Percentiles rank a stretch among this genome's conserved stretches.
These are phyloP conservation scores for Rattus rattus DNA, from an alignment of 2,113 vertebrate species.

Conservation along the genomic window DNA sequence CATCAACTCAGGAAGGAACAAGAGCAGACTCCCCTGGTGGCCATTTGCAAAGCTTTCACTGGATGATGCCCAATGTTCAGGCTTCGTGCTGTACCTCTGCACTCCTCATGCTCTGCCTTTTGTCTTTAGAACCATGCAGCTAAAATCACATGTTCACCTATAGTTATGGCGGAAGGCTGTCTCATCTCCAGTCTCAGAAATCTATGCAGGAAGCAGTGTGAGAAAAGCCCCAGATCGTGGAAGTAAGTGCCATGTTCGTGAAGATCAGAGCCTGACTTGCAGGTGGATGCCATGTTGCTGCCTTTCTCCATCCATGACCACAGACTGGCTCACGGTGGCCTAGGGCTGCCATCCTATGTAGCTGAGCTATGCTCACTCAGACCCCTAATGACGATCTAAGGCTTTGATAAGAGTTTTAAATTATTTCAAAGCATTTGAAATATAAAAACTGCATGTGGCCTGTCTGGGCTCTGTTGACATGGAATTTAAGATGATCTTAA, in stretches of 20 bases:
- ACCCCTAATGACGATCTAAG: neutral
- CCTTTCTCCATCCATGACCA: neutral
- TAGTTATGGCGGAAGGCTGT: constrained; percentile 61
- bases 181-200: constrained; percentile 46
- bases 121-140: constrained; percentile 49
- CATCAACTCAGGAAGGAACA: neutral
- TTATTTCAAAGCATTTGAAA: neutral
- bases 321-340: neutral
- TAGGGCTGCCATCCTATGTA: neutral
- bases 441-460: neutral
- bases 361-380: neutral
- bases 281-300: neutral
- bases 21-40: neutral
- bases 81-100: neutral
- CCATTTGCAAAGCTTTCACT: neutral
- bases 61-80: neutral
- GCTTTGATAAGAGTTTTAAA: constrained; percentile 20
- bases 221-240: neutral
- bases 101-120: neutral
- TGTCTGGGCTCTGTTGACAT: neutral
- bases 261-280: neutral
- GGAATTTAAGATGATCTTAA: neutral
- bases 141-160: constrained; percentile 24
- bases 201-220: neutral
- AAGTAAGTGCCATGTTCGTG: neutral